phyloP scores from a whole-genome alignment of 2,797 vertebrate genomes.

The Hippocampus kuda region DNA sequence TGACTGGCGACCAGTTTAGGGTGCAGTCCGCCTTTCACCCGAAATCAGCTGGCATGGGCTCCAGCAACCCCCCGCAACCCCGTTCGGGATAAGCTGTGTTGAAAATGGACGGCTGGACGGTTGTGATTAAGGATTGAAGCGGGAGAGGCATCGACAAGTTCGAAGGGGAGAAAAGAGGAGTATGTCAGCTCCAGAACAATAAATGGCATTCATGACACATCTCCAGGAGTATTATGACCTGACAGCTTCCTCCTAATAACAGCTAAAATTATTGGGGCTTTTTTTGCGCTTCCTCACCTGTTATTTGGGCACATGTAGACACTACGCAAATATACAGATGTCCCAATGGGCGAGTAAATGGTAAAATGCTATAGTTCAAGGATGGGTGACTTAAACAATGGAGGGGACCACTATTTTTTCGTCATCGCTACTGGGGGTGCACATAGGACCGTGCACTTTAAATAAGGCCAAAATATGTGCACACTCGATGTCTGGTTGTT shows the following conservation, averaged over 20 bases:
- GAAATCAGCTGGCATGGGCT: too few relatives aligned
- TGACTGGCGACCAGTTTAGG: too few relatives aligned
- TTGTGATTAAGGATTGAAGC: conserved; percentile 20
- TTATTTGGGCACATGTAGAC: conserved; percentile 1
- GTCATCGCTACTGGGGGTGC: too few relatives aligned
- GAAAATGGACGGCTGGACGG: background rate
- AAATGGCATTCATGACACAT: conserved; percentile 57
- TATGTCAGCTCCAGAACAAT: conserved; percentile 56
- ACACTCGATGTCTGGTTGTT: too few relatives aligned
- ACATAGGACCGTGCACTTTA: too few relatives aligned
- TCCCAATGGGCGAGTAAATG: background rate
- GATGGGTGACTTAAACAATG: too few relatives aligned
- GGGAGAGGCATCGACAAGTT: conserved; percentile 26
- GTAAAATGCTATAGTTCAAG: background rate
- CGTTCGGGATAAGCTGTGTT: too few relatives aligned
- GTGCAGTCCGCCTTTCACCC: too few relatives aligned
- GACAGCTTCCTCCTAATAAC: conserved; percentile 45
- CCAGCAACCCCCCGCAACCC: too few relatives aligned
- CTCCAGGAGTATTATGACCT: conserved; percentile 48
- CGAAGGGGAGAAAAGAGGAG: conserved; percentile 31
- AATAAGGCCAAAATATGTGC: too few relatives aligned
- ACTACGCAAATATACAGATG: background rate
- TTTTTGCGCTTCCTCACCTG: conserved; percentile 9
- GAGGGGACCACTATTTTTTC: too few relatives aligned
- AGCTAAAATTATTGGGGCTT: conserved; percentile 51